phyloP scores from a whole-genome alignment of 2,113 vertebrate genomes.

The Vidua chalybeata region DNA sequence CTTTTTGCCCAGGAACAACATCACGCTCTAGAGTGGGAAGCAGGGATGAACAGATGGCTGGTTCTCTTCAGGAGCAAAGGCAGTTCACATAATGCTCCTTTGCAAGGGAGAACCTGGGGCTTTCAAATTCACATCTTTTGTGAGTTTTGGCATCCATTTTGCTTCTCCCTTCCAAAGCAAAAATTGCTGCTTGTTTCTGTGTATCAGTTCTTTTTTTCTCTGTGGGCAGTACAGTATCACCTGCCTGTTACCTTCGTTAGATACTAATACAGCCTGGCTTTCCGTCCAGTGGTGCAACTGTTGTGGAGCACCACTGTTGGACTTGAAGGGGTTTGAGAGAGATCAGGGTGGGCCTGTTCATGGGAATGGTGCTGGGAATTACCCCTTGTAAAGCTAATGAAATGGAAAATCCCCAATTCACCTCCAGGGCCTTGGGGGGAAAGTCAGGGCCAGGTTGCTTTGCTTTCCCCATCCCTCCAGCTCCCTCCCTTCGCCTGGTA shows the following conservation, averaged over 20 bases:
- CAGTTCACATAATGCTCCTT: not conserved
- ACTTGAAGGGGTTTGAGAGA: not conserved
- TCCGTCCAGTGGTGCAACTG: not conserved
- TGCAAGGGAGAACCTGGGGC: not conserved
- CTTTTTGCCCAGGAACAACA: not conserved
- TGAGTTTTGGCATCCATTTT: not conserved
- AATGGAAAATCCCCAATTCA: constrained; percentile 43
- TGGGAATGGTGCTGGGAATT: constrained; percentile 8
- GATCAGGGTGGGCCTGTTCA: not conserved
- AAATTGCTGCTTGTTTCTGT: not conserved
- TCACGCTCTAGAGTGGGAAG: accelerated
- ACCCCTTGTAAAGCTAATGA: constrained; percentile 57
- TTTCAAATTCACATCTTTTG: not conserved
- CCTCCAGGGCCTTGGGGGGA: not conserved
- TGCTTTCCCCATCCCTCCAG: not conserved
- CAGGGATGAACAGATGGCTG: not conserved
- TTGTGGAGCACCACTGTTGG: not conserved
- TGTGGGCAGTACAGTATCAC: not conserved
- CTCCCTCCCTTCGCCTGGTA: not conserved
- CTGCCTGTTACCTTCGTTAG: not conserved
- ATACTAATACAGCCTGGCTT: not conserved
- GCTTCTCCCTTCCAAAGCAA: not conserved
- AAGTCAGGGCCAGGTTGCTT: not conserved
- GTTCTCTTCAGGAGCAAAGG: not conserved
- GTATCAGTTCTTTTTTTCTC: not conserved